Evolutionary conservation across 2,113 vertebrate species (phyloP), one percentile per base, ranked within the genome.

Genomic region (Equus quagga): DNA sequence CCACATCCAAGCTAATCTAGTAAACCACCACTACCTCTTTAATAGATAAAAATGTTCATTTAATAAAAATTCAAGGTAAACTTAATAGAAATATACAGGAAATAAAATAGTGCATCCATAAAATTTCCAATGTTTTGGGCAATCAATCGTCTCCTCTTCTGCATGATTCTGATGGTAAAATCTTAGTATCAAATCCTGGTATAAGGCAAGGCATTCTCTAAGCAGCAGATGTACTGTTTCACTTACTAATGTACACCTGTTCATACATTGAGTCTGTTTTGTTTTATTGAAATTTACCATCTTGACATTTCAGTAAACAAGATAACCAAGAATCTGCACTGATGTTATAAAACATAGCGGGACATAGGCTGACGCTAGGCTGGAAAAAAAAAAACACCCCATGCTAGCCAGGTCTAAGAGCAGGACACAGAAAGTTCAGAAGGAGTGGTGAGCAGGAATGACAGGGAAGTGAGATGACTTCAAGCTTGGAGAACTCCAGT

Each of bases 31-130:
- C 54, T 31, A 82, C 2, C 6, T 78, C 28, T 92, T 81, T 33
- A 70, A 70, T 17, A 69, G 21, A 73, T 67, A 46, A 75, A 82
- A 28, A 24, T 41, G 49, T 46, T 51, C 69, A 85, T 72, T 91
- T 70, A 85, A 72, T n/a, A 46, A 36, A 96, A 91, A 76, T 11
- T 81, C 75, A 80, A 81, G 41, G 54, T 89, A 62, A 83, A 54
- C n/a, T 46, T 78, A 69, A 81, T 15, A 80, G 11, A 76, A 88
- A 88, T 46, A 78, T 65, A 83, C 8, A 82, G 51, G 28, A 78
- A 91, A 82, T 33, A 87, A 80, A 85, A 88, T 2, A 69, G 41
- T n/a, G n/a, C n/a, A 46, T 69, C 33, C 31, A 81, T 28, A 72
- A 88, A 46, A 89, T 72, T 46, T 70, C 78, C 56, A 79, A 24